Percentiles rank a stretch among this genome's conserved stretches.
These are phyloP conservation scores for Xestia xanthographa DNA, from an alignment of 2,888 invertebrate species.

Conservation along the genomic window DNA sequence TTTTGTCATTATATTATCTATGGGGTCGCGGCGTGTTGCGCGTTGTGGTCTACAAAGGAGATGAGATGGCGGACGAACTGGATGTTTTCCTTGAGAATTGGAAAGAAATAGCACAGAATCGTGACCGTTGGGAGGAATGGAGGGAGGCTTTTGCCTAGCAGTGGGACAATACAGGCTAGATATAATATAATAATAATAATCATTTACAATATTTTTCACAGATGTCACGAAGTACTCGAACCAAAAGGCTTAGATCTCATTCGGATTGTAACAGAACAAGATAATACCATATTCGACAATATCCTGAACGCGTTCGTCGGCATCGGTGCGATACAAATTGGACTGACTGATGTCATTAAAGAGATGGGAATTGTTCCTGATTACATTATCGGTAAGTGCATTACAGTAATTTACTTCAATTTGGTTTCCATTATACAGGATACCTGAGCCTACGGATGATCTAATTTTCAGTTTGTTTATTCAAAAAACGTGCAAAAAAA, in stretches of 20 bases:
- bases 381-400: constrained; percentile 92
- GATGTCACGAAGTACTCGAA: constrained; percentile 90
- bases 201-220: constrained; percentile 52
- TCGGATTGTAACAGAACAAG: constrained; percentile 91
- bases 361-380: constrained; percentile 92
- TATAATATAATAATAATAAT: too few species aligned
- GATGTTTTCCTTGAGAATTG: too few species aligned
- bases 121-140: too few species aligned
- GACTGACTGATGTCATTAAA: constrained; percentile 91
- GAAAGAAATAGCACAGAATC: too few species aligned
- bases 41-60: too few species aligned
- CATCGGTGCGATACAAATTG: constrained; percentile 93
- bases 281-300: constrained; percentile 91
- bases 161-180: too few species aligned
- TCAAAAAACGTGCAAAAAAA: neutral
- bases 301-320: constrained; percentile 93
- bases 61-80: too few species aligned
- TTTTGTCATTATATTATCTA: neutral
- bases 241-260: constrained; percentile 92
- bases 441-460: neutral
- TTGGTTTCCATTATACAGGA: neutral
- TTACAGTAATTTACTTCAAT: constrained; percentile 22
- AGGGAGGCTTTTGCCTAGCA: too few species aligned
- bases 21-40: too few species aligned
- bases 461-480: neutral